Evolutionary conservation across 2,888 invertebrate species (phyloP).

Genomic region (Peribatodes rhomboidaria): DNA sequence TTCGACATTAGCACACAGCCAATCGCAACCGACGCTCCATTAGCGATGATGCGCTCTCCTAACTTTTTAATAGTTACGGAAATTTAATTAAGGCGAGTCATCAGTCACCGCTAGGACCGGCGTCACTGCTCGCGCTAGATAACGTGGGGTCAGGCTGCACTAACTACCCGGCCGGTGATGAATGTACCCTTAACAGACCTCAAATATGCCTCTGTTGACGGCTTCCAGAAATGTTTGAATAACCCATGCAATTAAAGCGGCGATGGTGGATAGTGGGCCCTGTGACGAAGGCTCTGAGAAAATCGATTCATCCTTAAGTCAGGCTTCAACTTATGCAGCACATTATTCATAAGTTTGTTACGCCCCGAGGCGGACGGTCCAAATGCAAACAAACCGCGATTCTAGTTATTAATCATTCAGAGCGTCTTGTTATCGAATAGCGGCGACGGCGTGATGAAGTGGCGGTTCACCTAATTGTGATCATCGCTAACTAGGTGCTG

Average conservation of each 20-base stretch:
- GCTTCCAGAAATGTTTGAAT: constrained; percentile 74
- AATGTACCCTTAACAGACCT: constrained; percentile 82
- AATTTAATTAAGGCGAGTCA: constrained; percentile 85
- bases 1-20: constrained; percentile 54
- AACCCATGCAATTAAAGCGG: constrained; percentile 76
- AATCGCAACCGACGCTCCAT: constrained; percentile 60
- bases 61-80: constrained; percentile 66
- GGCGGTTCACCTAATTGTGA: constrained; percentile 77
- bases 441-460: constrained; percentile 75
- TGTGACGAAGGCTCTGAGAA: constrained; percentile 64
- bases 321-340: constrained; percentile 65
- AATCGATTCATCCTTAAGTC: constrained; percentile 72
- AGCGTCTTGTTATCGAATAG: constrained; percentile 74
- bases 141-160: constrained; percentile 83
- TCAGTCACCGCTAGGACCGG: constrained; percentile 78
- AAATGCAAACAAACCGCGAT: constrained; percentile 78
- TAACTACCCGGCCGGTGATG: constrained; percentile 73
- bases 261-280: constrained; percentile 53
- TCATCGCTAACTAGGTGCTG: constrained; percentile 73
- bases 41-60: constrained; percentile 50
- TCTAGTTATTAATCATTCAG: constrained; percentile 81
- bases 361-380: constrained; percentile 65
- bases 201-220: constrained; percentile 80
- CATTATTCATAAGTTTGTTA: constrained; percentile 83
- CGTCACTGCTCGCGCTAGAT: constrained; percentile 81